Conservation (phyloP, 2,113 vertebrate genomes). For the Ophthalmolycus amberensis region DNA sequence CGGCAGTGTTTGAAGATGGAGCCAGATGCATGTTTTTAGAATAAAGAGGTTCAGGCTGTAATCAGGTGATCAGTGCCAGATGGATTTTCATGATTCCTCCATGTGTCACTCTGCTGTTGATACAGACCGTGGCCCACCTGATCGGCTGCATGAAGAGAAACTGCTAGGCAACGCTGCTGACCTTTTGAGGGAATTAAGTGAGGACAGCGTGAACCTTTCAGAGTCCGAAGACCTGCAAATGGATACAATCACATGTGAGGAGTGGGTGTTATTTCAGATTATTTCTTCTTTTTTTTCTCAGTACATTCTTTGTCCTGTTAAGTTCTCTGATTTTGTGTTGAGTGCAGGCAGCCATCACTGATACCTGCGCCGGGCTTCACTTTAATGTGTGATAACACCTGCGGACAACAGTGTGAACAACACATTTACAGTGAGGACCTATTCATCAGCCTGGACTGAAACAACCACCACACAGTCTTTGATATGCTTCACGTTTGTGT, state of each 20-base stretch:
- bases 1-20: slow-evolving; percentile 31
- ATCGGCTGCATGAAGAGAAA: slow-evolving; percentile 60
- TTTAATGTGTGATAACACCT: slow-evolving; percentile 47
- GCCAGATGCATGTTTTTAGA: slow-evolving; percentile 34
- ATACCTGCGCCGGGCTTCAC: slow-evolving; percentile 38
- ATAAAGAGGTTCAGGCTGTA: slow-evolving; percentile 12
- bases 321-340: slow-evolving; percentile 23
- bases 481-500: background rate
- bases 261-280: slow-evolving; percentile 53
- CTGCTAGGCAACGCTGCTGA: slow-evolving; percentile 75
- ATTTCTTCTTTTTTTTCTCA: slow-evolving; percentile 31
- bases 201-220: slow-evolving; percentile 76
- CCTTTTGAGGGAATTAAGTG: slow-evolving; percentile 78
- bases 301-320: slow-evolving; percentile 14
- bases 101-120: slow-evolving; percentile 48
- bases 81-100: slow-evolving; percentile 43
- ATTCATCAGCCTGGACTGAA: background rate
- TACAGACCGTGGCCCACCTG: slow-evolving; percentile 30
- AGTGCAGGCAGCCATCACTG: slow-evolving; percentile 14
- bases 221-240: slow-evolving; percentile 48
- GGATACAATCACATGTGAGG: slow-evolving; percentile 55
- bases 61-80: slow-evolving; percentile 39
- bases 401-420: slow-evolving; percentile 27
- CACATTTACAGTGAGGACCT: slow-evolving; percentile 26
- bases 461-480: slow-evolving; percentile 9